Percentiles rank a stretch among this genome's conserved stretches.
Evolutionary conservation across 2,797 vertebrate species (phyloP).

Genomic region (Caiman crocodilus): DNA sequence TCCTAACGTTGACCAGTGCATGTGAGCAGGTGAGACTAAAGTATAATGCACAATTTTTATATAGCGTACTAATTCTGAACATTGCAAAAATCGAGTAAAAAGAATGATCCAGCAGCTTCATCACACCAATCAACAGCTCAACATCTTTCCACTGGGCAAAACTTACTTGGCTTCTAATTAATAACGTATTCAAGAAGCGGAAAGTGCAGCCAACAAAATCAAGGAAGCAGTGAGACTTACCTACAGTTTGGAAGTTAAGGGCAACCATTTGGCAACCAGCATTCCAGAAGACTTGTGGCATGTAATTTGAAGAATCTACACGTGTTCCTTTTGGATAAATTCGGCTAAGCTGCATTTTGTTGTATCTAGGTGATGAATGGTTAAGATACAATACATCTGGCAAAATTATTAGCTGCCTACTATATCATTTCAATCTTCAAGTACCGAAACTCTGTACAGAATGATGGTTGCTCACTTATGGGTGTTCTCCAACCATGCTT

Average conservation of each 20-base stretch:
- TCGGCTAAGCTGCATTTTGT: constrained; percentile 97
- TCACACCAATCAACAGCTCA: not conserved
- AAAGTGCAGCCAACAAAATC: accelerated
- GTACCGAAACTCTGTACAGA: not conserved
- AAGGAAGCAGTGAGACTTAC: constrained; percentile 76
- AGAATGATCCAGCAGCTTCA: not conserved
- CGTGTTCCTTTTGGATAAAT: constrained; percentile 98
- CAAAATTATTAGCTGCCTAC: not conserved
- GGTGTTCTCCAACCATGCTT: not conserved
- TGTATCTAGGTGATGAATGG: constrained; percentile 87
- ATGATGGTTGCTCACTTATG: accelerated
- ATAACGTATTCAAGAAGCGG: not conserved
- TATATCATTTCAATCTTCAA: not conserved
- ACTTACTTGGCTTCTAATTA: accelerated
- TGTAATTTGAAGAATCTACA: constrained; percentile 98
- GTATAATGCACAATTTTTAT: not conserved
- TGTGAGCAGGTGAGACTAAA: not conserved
- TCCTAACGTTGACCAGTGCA: not conserved
- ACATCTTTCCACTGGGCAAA: not conserved
- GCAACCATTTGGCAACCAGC: constrained; percentile 98
- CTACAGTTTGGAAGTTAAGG: constrained; percentile 97
- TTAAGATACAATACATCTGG: constrained; percentile 78
- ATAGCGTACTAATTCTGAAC: not conserved
- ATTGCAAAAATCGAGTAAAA: not conserved
- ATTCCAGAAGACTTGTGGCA: constrained; percentile 99